A percentile compares a stretch with the other conserved stretches of the same genome.
These are phyloP conservation scores for Channallabes apus DNA, from an alignment of 2,797 vertebrate species.

Conservation along the genomic window DNA sequence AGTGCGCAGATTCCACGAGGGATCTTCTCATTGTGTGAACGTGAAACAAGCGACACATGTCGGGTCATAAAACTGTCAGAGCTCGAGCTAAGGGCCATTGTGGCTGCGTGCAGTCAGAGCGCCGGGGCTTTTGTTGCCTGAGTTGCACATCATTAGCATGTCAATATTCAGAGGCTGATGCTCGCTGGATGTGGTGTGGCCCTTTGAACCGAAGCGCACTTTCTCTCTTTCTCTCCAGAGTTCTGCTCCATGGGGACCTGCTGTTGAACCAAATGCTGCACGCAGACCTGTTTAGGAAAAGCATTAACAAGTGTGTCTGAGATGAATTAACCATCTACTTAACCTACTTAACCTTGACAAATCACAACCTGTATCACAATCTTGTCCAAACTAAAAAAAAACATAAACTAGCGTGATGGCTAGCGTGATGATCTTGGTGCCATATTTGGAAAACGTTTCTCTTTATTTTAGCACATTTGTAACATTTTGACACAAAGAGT, in stretches of 20 bases:
- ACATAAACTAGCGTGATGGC: background rate
- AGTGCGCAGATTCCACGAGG: conserved; percentile 43
- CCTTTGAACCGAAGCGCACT: conserved; percentile 62
- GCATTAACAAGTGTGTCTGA: conserved; percentile 6
- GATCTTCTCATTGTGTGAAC: conserved; percentile 71
- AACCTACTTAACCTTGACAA: conserved; percentile 23
- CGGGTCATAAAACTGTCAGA: conserved; percentile 81
- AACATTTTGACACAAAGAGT: background rate
- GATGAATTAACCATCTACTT: conserved; percentile 31
- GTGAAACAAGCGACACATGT: conserved; percentile 77
- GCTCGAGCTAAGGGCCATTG: conserved; percentile 74
- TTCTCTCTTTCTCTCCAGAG: conserved; percentile 13
- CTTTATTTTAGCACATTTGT: background rate
- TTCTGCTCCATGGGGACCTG: conserved; percentile 58
- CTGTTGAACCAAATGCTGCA: conserved; percentile 60
- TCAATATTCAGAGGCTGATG: conserved; percentile 76
- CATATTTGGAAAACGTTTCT: background rate
- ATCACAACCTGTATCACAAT: conserved; percentile 5
- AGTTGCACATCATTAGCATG: conserved; percentile 81
- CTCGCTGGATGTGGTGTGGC: conserved; percentile 66
- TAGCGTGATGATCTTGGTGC: background rate
- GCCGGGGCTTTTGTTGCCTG: conserved; percentile 69
- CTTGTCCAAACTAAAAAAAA: background rate
- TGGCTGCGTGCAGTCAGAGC: conserved; percentile 64
- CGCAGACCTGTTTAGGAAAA: conserved; percentile 9